phyloP scores from a whole-genome alignment of 2,113 vertebrate genomes.

The Calidris pygmaea region DNA sequence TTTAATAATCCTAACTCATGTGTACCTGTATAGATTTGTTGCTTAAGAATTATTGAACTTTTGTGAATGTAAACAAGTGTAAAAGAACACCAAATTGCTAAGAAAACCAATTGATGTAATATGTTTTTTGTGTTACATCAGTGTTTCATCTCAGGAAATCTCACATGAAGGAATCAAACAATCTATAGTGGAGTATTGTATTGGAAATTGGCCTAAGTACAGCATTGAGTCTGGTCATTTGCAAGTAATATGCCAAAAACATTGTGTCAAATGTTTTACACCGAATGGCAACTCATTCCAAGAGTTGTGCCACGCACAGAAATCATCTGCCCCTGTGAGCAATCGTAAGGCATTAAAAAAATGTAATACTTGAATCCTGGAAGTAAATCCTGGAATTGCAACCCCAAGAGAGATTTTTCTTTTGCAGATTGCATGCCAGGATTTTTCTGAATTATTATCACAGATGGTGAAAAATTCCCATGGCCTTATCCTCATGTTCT shows the following conservation, averaged over 20 bases:
- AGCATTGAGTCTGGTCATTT: not conserved
- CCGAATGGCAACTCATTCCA: not conserved
- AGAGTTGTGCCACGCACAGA: not conserved
- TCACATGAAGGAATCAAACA: not conserved
- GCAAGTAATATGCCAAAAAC: not conserved
- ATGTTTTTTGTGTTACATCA: not conserved
- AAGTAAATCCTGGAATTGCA: not conserved
- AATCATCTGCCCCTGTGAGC: not conserved
- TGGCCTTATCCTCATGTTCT: conserved; percentile 41
- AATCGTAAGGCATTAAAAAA: not conserved
- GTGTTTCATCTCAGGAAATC: not conserved
- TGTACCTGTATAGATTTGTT: not conserved
- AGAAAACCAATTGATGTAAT: not conserved
- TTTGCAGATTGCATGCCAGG: conserved; percentile 20
- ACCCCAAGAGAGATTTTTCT: not conserved
- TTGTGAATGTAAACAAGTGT: not conserved
- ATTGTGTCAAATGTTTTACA: not conserved
- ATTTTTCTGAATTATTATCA: conserved; percentile 49
- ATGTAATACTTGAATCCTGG: not conserved
- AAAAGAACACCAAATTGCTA: not conserved
- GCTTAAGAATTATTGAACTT: not conserved
- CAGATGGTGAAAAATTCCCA: conserved; percentile 66
- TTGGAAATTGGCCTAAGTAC: not conserved
- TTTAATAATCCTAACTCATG: not conserved
- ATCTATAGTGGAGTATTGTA: not conserved